phyloP scores from a whole-genome alignment of 2,797 vertebrate genomes.

The Hephaestus fuliginosus region DNA sequence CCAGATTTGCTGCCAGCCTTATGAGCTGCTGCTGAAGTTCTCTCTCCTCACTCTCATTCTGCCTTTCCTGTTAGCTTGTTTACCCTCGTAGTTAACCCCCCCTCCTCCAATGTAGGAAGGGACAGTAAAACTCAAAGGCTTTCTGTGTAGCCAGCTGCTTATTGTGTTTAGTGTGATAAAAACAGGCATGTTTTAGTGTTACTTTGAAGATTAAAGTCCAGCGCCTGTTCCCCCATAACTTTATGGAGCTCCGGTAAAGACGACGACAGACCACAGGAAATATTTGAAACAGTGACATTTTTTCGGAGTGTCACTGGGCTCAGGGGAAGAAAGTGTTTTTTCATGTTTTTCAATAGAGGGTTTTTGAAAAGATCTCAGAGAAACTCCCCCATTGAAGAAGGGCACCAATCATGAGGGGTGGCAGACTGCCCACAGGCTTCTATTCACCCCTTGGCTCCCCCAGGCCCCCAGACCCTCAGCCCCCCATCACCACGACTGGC shows the following conservation, averaged over 20 bases:
- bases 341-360: constrained; percentile 32
- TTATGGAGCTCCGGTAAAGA: constrained; percentile 25
- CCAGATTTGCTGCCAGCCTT: constrained; percentile 45
- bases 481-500: constrained; percentile 68
- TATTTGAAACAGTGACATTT: constrained; percentile 50
- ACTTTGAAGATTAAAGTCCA: constrained; percentile 65
- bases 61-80: constrained; percentile 47
- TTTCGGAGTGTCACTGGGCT: constrained; percentile 18
- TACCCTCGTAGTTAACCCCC: constrained; percentile 33
- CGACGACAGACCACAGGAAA: constrained; percentile 41
- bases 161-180: constrained; percentile 65
- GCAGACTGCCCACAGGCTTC: constrained; percentile 61
- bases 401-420: constrained; percentile 67
- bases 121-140: constrained; percentile 62
- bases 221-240: constrained; percentile 43
- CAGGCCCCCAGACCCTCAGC: constrained; percentile 61
- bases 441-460: constrained; percentile 59
- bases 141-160: constrained; percentile 63
- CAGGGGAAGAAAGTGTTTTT: constrained; percentile 21
- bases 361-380: constrained; percentile 47
- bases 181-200: constrained; percentile 57
- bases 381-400: constrained; percentile 59
- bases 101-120: constrained; percentile 30
- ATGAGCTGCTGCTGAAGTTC: constrained; percentile 43
- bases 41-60: constrained; percentile 32